Evolutionary conservation across 2,113 vertebrate genomes (phyloP), one percentile per base, ranked within the genome.

Genomic region (Brachypteracias leptosomus): DNA sequence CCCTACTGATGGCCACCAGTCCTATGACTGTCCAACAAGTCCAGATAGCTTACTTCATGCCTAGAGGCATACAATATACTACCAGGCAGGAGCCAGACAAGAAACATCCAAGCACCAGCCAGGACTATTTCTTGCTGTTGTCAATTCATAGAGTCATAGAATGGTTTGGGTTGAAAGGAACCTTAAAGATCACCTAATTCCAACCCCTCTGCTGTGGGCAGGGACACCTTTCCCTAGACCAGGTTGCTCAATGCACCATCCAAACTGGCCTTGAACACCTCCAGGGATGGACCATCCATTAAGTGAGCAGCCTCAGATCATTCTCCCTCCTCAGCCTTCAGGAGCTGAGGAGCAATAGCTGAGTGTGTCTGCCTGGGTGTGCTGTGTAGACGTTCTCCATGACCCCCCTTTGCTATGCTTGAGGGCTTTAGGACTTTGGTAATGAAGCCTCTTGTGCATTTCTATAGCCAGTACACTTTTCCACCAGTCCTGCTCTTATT

Each of bases 301-400:
- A 40, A 40, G 10, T 24, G 35, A 17, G 33, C 33, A 76, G 13
- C n/a, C 35, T 75, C 15, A 38, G 10, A 16, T 58, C 13, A 9
- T 35, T 35, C 13, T 70, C 25, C n/a, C 17, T 59, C 16, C n/a
- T 83, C 58, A 71, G 36, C 22, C 17, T 36, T 13, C 22, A 10
- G 35, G 62, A 26, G 22, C 52, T 82, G 15, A 31, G 42, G 24
- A 46, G 36, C 29, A 52, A 55, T 0, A 1, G 15, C 29, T 13
- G 4, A 25, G 13, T 58, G 11, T 38, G 17, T 57, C 70, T 75
- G 11, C 28, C 8, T 15, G 55, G 14, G 7, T 5, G 3, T 59
- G 22, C 20, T 20, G 13, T 15, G 16, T 9, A 61, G 47, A 10
- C 25, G 18, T 1, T 61, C 21, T n/a, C 47, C 0, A 1, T 26